Evolutionary conservation across 2,888 invertebrate species (phyloP).

Genomic region (Ectemnius cavifrons): DNA sequence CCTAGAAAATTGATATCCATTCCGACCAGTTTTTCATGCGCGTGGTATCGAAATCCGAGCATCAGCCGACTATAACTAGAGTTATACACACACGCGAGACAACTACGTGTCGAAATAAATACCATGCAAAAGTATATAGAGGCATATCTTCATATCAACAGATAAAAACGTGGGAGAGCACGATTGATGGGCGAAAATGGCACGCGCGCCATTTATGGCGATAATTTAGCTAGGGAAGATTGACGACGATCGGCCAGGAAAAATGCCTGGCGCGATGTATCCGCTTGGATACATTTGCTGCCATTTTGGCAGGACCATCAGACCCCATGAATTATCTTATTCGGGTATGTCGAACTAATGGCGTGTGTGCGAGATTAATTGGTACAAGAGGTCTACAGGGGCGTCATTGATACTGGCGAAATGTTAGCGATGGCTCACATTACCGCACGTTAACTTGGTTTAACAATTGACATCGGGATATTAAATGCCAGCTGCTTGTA

Average conservation of each 20-base stretch:
- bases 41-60: conserved; percentile 26
- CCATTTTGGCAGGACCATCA: too few species aligned
- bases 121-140: conserved; percentile 8
- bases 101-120: conserved; percentile 8
- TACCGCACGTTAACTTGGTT: conserved; percentile 23
- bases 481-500: conserved; percentile 6
- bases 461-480: conserved; percentile 28
- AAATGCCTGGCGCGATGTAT: too few species aligned
- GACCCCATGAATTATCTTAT: too few species aligned
- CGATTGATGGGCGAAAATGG: conserved; percentile 16
- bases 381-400: too few species aligned
- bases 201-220: background rate
- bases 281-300: too few species aligned
- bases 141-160: background rate
- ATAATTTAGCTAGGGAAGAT: background rate
- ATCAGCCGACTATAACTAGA: too few species aligned
- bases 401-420: too few species aligned
- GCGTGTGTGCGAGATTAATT: too few species aligned
- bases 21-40: conserved; percentile 38
- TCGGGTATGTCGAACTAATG: too few species aligned
- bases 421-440: too few species aligned
- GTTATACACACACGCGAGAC: conserved; percentile 20
- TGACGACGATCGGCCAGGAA: background rate
- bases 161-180: background rate
- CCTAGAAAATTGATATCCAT: conserved; percentile 55